phyloP scores from a whole-genome alignment of 2,113 vertebrate genomes.

The Pomatostomus ruficeps region DNA sequence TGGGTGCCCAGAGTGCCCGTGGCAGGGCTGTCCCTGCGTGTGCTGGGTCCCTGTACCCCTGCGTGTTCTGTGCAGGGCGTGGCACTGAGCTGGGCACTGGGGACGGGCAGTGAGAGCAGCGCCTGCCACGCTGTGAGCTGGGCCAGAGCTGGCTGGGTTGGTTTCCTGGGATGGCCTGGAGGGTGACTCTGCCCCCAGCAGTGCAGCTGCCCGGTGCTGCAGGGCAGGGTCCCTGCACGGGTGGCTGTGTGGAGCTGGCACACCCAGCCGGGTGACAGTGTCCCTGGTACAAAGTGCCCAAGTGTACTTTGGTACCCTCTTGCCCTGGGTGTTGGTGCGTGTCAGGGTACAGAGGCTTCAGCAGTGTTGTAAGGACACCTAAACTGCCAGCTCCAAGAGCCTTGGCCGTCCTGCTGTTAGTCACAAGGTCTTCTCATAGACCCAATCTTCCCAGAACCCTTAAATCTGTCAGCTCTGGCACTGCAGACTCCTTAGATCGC shows the following conservation, averaged over 20 bases:
- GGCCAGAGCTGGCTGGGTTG: background rate
- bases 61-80: background rate
- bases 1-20: background rate
- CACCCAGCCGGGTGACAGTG: fast-evolving
- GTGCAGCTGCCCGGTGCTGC: background rate
- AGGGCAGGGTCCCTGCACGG: background rate
- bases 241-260: background rate
- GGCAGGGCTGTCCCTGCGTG: fast-evolving
- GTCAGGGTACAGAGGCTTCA: background rate
- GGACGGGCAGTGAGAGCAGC: background rate
- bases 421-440: background rate
- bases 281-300: background rate
- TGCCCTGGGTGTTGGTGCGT: fast-evolving
- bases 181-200: background rate
- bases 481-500: background rate
- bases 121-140: background rate
- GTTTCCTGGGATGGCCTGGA: too few relatives aligned
- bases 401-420: background rate
- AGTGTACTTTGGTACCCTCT: background rate
- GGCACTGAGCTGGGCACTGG: background rate
- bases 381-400: background rate
- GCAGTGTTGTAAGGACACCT: background rate
- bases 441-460: background rate
- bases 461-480: background rate
- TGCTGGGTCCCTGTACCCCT: background rate